Conservation (phyloP, 2,888 invertebrate genomes). For the Brachyptera putata region DNA sequence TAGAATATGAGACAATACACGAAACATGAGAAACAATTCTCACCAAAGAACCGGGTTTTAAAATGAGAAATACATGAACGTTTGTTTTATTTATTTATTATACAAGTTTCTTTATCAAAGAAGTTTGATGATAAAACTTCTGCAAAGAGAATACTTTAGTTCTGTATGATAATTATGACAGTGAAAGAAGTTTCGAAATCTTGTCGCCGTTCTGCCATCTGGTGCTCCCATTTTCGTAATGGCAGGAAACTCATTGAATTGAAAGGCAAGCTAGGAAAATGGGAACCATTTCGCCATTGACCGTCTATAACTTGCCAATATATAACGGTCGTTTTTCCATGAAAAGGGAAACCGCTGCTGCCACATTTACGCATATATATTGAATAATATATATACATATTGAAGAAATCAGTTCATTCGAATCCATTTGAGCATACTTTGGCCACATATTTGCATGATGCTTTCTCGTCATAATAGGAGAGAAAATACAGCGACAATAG, state of each 20-base stretch:
- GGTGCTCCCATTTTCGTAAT: not conserved
- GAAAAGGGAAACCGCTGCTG: too few relatives aligned
- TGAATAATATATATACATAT: too few relatives aligned
- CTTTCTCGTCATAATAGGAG: not conserved
- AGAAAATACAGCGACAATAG: not conserved
- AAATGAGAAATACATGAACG: constrained; percentile 8
- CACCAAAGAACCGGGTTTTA: constrained; percentile 1
- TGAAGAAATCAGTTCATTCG: constrained; percentile 11
- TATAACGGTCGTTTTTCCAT: too few relatives aligned
- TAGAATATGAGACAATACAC: not conserved
- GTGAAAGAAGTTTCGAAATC: constrained; percentile 11
- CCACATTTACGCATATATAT: too few relatives aligned
- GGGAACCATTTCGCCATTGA: too few relatives aligned
- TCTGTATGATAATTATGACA: constrained; percentile 16
- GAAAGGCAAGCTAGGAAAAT: too few relatives aligned
- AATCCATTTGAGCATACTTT: not conserved
- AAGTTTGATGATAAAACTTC: constrained; percentile 10
- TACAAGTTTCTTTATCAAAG: constrained; percentile 11
- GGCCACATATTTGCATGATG: constrained; percentile 7
- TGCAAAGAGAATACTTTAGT: not conserved
- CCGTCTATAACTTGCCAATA: too few relatives aligned
- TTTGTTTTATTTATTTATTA: too few relatives aligned
- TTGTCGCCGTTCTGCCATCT: not conserved
- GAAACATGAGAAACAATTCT: constrained; percentile 13
- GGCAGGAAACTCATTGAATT: too few relatives aligned